Conservation (phyloP, 2,888 invertebrate species). For the Drosophila pseudotalamancana region DNA sequence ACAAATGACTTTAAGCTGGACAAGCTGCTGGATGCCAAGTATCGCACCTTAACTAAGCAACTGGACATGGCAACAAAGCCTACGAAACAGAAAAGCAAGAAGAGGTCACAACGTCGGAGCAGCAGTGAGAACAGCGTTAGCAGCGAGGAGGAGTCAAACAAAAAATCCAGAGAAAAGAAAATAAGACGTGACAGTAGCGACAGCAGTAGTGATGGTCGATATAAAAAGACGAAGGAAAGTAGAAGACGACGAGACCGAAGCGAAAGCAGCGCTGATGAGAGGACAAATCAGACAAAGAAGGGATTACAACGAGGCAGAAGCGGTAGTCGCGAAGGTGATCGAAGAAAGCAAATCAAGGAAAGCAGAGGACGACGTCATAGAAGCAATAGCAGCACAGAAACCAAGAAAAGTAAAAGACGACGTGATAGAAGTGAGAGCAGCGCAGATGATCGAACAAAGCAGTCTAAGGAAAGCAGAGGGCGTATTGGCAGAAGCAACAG, state of each 20-base stretch:
- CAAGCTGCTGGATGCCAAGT: conserved; percentile 82
- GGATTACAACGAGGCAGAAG: neutral
- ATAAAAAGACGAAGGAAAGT: neutral
- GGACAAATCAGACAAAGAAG: neutral
- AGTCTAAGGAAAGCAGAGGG: neutral
- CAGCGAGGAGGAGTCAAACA: conserved; percentile 1
- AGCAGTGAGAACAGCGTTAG: conserved; percentile 21
- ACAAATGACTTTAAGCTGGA: conserved; percentile 76
- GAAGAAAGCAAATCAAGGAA: no score
- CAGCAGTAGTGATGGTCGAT: neutral
- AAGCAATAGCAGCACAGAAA: conserved; percentile 9
- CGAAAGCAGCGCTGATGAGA: neutral
- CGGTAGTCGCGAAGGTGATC: no score
- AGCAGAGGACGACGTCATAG: no score
- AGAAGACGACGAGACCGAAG: neutral
- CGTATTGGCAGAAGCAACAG: neutral
- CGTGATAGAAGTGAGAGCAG: neutral
- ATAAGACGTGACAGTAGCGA: conserved; percentile 8
- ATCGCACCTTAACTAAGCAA: conserved; percentile 83
- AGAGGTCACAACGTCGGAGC: conserved; percentile 26
- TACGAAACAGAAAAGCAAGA: conserved; percentile 47
- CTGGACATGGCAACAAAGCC: conserved; percentile 81
- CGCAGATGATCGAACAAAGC: neutral
- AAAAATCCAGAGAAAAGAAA: neutral
- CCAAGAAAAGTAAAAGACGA: neutral